A percentile compares a stretch with the other conserved stretches of the same genome.
Conservation (phyloP, 2,888 invertebrate genomes). For the Antitype chi region DNA sequence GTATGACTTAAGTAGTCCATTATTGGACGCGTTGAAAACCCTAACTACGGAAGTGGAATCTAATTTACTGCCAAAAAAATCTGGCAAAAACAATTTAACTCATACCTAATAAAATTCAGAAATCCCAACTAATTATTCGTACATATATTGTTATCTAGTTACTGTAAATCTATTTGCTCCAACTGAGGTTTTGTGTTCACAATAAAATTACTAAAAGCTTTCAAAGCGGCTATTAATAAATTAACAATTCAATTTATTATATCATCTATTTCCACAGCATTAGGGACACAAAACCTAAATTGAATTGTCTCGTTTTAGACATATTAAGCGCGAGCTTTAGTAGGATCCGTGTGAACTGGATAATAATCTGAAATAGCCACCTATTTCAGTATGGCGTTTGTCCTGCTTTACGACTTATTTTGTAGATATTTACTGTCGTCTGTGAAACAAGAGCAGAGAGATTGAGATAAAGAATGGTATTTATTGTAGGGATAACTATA, state of each 20-base stretch:
- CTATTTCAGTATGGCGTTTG: constrained; percentile 13
- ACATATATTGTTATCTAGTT: background rate
- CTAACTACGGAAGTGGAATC: too few species aligned
- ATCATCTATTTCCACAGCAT: background rate
- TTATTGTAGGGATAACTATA: background rate
- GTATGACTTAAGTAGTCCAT: too few species aligned
- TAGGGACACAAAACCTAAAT: constrained; percentile 38
- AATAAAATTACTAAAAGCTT: background rate
- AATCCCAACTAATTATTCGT: background rate
- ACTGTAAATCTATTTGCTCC: background rate
- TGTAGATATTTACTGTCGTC: background rate
- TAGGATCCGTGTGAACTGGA: constrained; percentile 13
- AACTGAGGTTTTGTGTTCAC: constrained; percentile 10
- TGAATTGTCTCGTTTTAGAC: constrained; percentile 36
- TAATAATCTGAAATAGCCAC: constrained; percentile 11
- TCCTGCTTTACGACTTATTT: background rate
- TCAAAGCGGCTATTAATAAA: constrained; percentile 7
- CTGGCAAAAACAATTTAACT: too few species aligned
- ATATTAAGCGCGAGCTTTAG: constrained; percentile 9
- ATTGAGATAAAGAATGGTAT: background rate
- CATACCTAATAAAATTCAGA: background rate
- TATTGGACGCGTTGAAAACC: too few species aligned
- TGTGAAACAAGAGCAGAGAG: background rate
- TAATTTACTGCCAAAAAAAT: too few species aligned
- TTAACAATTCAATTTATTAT: background rate